phyloP scores from a whole-genome alignment of 2,888 invertebrate genomes.

The Lasius platythorax region DNA sequence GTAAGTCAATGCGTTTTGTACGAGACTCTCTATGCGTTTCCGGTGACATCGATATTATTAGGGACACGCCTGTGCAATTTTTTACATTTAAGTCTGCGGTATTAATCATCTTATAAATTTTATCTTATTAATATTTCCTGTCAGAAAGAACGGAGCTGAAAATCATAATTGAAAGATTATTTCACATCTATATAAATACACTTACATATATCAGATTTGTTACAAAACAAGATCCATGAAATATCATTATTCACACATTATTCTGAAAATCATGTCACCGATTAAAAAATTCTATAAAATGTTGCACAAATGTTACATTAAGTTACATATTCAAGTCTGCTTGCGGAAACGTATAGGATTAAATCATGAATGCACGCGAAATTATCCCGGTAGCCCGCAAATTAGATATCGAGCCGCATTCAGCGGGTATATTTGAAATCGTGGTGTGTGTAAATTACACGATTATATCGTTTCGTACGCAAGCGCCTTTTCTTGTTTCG shows the following conservation, averaged over 20 bases:
- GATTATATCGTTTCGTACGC: conserved; percentile 44
- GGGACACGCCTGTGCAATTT: background rate
- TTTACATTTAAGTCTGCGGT: background rate
- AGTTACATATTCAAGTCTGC: background rate
- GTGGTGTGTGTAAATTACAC: conserved; percentile 44
- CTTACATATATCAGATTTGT: background rate
- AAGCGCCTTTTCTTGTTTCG: conserved; percentile 43
- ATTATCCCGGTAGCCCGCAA: conserved; percentile 43
- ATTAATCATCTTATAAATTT: background rate
- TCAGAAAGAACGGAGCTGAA: background rate
- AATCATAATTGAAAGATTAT: background rate
- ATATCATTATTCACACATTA: conserved; percentile 1
- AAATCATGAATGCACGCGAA: conserved; percentile 27
- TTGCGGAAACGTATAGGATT: conserved; percentile 18
- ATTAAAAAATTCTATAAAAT: conserved; percentile 28
- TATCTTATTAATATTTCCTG: background rate
- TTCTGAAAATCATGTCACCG: background rate
- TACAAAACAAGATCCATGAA: background rate
- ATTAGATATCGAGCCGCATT: conserved; percentile 42
- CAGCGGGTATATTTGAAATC: background rate
- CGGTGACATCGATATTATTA: background rate
- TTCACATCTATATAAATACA: background rate
- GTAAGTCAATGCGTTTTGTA: conserved; percentile 12
- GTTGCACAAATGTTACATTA: conserved; percentile 22
- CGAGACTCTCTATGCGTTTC: background rate